Base-by-base conservation (phyloP, 2,888 invertebrate species). In the Sisyra terminalis region DNA sequence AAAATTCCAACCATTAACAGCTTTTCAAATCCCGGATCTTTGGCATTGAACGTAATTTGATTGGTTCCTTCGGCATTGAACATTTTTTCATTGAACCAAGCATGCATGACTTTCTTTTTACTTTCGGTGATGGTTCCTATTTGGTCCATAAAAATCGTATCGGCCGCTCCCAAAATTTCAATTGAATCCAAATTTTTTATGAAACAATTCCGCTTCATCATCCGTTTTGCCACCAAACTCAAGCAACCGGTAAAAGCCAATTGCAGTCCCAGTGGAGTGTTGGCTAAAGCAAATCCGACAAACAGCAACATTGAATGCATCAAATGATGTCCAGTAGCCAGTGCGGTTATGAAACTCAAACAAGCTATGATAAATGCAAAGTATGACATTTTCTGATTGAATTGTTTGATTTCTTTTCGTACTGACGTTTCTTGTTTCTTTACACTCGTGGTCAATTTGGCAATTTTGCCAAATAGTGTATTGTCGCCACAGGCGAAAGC, bases 1-100 rank as follows among this genome's bases (percentile, higher is more conserved):
- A 32, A 94, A 90, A 59, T 96, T 87, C 56, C 93, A 82, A 43
- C 93, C 86, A 47, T 98, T 72, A 43, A 92, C 88, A 66, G 76
- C 73, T 57, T 70, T 70, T 43, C 70, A 70, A 2, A 70, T 69
- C 51, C 67, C 68, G 3, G 70, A 68, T 50, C 70, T 70, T 69
- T 92, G 90, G 66, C 90, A 92, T 64, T 89, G 88, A 37, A 88
- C 85, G 58, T 89, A 92, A 52, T 90, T 88, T 65, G 97, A 96
- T 69, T 96, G 93, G 94, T 94, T 50, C 97, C 97, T 61, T 98
- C 97, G 47, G 96, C 94, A 64, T 97, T 96, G 58, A 94, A 89
- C 65, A 77, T 75, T 41, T 67, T 65, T 44, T 73, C 68, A 52
- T 79, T 78, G 52, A 72, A 78, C 78, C 80, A 82, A 58, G 81